Evolutionary conservation across 2,113 vertebrate genomes (phyloP), one percentile per base, ranked within the genome.

Genomic region (Gymnorhina tibicen): DNA sequence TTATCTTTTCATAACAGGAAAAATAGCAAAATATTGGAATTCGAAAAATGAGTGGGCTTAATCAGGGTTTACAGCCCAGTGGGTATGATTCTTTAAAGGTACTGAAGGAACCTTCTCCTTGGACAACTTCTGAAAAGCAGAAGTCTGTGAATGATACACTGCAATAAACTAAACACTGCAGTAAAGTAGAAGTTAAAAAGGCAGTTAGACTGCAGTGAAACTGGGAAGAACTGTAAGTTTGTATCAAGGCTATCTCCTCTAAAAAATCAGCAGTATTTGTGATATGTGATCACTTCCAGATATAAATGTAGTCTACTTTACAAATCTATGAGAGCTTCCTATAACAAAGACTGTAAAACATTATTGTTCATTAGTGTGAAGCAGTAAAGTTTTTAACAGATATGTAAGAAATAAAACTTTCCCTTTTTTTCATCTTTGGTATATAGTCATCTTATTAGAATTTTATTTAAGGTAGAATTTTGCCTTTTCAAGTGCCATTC

Each of bases 321-420:
- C 74, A 88, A 91, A 93, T 76, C 81, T 94, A 19, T 85, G 85
- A 94, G 16, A 60, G 9, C 22, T 91, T 62, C 53, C 74, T 72
- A 20, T 94, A 95, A 86, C 37, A 66, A 74, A 93, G 67, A n/a
- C 13, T 77, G 41, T 93, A 93, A 94, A 95, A 93, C 15, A 32
- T 80, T 87, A 91, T 80, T 85, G 84, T 68, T 89, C 82, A 35
- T 87, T 94, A 85, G 33, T 26, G 19, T 74, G 75, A 80, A 80
- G 42, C 55, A 47, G 33, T 91, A 32, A 87, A 68, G 14, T 42
- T 96, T 95, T 90, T 73, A 83, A 85, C 21, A 44, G 63, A 67
- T 69, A 59, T 1, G 1, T 22, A 52, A 80, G 47, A 91, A 91
- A 85, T 72, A 60, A 82, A 74, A 16, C 23, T 83, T 76, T 69